Conservation (phyloP, 2,113 vertebrate species). For the Hassar affinis region DNA sequence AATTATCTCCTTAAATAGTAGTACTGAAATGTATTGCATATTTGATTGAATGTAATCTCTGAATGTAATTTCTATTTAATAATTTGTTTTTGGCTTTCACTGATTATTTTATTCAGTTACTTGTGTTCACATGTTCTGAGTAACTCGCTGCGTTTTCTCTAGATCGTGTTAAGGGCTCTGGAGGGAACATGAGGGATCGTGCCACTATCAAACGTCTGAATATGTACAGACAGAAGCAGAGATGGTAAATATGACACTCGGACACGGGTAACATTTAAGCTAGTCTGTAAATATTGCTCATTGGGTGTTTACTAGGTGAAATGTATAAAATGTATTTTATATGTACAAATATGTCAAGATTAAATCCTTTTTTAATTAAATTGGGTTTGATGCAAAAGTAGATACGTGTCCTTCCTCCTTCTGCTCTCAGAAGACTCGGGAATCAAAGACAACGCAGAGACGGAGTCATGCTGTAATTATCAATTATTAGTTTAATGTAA, state of each 20-base stretch:
- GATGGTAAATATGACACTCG: conserved; percentile 76
- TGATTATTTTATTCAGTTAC: neutral
- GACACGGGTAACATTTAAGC: neutral
- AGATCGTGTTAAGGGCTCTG: conserved; percentile 87
- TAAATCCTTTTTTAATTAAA: no score
- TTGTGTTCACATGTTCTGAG: neutral
- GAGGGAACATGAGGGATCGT: conserved; percentile 91
- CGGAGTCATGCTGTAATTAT: no score
- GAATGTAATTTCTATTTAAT: no score
- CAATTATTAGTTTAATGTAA: no score
- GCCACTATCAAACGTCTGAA: conserved; percentile 92
- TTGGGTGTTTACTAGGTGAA: neutral
- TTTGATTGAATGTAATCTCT: neutral
- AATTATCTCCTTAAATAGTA: neutral
- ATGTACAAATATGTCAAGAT: no score
- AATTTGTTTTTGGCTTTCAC: no score
- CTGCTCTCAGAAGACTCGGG: no score
- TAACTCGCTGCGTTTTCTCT: conserved; percentile 16
- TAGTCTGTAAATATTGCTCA: neutral
- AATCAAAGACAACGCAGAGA: no score
- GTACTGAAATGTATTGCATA: neutral
- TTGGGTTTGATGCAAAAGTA: no score
- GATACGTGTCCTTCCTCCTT: no score
- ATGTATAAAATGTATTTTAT: no score
- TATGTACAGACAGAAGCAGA: conserved; percentile 95